Evolutionary conservation across 2,888 invertebrate genomes (phyloP).

Genomic region (Eupithecia dodoneata): DNA sequence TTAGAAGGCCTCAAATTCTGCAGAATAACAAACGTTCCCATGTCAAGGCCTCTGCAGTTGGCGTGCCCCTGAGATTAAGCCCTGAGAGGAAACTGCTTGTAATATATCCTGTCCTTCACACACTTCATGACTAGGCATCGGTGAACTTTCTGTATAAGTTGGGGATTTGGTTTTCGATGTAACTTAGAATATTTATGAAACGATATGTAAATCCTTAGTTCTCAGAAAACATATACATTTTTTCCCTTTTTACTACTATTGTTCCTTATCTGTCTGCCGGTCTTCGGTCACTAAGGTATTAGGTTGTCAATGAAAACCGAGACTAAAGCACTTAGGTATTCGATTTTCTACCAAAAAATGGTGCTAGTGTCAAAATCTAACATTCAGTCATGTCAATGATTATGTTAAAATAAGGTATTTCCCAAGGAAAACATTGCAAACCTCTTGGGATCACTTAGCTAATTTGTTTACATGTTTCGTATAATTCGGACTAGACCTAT

Average conservation of each 20-base stretch:
- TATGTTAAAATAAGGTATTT: background rate
- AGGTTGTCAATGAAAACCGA: too few relatives aligned
- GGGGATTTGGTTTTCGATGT: background rate
- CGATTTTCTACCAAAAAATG: too few relatives aligned
- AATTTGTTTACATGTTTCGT: background rate
- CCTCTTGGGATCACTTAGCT: background rate
- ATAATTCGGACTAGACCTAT: background rate
- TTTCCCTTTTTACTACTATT: too few relatives aligned
- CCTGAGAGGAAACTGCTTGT: slow-evolving; percentile 18
- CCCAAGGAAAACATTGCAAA: background rate
- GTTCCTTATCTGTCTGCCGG: too few relatives aligned
- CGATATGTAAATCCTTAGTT: too few relatives aligned
- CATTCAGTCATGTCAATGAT: background rate
- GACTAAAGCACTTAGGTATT: too few relatives aligned
- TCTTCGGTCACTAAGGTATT: too few relatives aligned
- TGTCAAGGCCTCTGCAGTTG: slow-evolving; percentile 33
- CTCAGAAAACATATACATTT: too few relatives aligned
- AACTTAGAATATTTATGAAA: background rate
- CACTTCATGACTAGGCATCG: background rate
- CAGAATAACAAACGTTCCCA: slow-evolving; percentile 5
- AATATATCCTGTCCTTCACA: slow-evolving; percentile 16
- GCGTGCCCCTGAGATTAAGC: slow-evolving; percentile 20
- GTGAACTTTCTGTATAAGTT: background rate
- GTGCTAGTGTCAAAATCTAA: too few relatives aligned
- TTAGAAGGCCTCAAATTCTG: background rate